Evolutionary conservation across 2,797 vertebrate species (phyloP), one percentile per base, ranked within the genome.

Genomic region (Calcarius lapponicus): DNA sequence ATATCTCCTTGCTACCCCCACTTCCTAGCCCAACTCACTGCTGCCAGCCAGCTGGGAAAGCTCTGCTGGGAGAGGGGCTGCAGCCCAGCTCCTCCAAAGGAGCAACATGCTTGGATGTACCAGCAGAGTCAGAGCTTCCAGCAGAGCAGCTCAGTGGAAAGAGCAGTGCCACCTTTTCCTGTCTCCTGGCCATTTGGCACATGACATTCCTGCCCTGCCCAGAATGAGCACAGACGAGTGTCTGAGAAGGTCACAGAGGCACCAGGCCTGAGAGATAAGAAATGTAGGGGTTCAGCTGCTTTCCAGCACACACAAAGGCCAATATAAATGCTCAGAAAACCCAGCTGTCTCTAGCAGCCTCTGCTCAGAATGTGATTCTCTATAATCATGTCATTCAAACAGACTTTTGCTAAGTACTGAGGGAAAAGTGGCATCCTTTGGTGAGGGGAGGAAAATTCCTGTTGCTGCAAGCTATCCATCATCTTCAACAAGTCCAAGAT

Each of bases 401-500:
- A 64, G 92, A 90, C 85, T 92, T 97, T 66, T 90, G 75, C 70
- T 88, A 94, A 94, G 90, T 45, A 93, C 80, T n/a, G 38, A 90
- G 89, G 66, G 70, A 91, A 95, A 96, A 95, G 92, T 84, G 93
- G 93, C 87, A 83, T 94, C 95, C 95, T 93, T 83, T 54, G 79
- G 91, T 22, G 91, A 94, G 40, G 62, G 85, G 62, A 92, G 70
- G 80, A 86, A 91, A 90, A 86, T 25, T 66, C 90, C 87, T 92
- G 88, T 92, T 92, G 82, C 91, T 92, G 73, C 56, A 94, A 93
- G 66, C 80, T 56, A 96, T 93, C 91, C 85, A 92, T 95, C 96
- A 96, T 79, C 87, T 81, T 84, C 21, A 78, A 88, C 64, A 88
- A 64, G 57, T 81, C 76, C 86, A 88, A 84, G 82, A 81, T 10